A percentile compares a stretch with the other conserved stretches of the same genome.
These are phyloP conservation scores for Apis laboriosa DNA, from an alignment of 1,140 invertebrate species.

Conservation along the genomic window DNA sequence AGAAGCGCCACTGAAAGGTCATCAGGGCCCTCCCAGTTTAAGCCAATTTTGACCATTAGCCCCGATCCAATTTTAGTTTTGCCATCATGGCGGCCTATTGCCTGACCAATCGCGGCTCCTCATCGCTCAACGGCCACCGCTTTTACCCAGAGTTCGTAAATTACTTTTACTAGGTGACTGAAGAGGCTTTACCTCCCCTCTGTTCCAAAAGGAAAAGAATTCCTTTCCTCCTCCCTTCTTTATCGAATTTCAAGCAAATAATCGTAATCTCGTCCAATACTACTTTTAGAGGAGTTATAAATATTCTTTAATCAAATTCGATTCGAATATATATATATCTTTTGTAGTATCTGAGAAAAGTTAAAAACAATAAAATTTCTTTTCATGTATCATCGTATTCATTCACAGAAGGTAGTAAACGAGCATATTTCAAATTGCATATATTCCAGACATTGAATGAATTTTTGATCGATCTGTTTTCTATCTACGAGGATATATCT, in stretches of 20 bases:
- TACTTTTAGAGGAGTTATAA: no score
- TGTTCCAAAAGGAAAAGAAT: slow-evolving; percentile 14
- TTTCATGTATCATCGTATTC: no score
- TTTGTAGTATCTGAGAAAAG: no score
- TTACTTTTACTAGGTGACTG: slow-evolving; percentile 57
- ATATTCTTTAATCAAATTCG: no score
- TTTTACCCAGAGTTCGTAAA: slow-evolving; percentile 49
- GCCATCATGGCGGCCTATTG: slow-evolving; percentile 58
- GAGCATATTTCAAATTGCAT: no score
- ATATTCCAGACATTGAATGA: no score
- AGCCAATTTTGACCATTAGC: slow-evolving; percentile 74
- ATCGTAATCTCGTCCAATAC: background rate
- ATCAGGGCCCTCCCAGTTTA: slow-evolving; percentile 65
- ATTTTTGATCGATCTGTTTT: no score
- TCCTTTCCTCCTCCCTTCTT: background rate
- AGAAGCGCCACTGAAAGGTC: slow-evolving; percentile 64
- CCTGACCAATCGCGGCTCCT: slow-evolving; percentile 53
- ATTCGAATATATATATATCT: no score
- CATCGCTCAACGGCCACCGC: slow-evolving; percentile 40
- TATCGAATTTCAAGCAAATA: background rate
- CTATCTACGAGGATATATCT: no score
- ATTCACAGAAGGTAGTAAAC: no score
- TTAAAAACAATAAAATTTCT: no score
- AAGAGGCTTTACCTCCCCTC: slow-evolving; percentile 49
- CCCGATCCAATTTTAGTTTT: slow-evolving; percentile 73